Conservation (phyloP, 23 tunicate species). For the Styela plicata region DNA sequence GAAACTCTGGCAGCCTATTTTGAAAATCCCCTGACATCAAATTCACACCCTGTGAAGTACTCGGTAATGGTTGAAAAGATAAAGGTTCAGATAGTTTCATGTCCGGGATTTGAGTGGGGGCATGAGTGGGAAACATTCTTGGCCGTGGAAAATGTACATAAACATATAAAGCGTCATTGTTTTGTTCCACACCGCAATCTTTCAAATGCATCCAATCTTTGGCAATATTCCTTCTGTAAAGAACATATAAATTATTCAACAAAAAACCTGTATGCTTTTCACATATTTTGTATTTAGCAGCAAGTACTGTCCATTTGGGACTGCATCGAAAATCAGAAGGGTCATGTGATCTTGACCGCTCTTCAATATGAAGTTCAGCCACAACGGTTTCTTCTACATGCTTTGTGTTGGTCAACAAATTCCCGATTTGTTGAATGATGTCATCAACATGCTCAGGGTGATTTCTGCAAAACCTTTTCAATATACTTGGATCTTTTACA, state of each 20-base stretch:
- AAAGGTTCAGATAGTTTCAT: neutral
- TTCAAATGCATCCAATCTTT: slow-evolving; percentile 49
- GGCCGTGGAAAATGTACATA: slow-evolving; percentile 31
- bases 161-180: slow-evolving; percentile 55
- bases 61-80: neutral
- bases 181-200: slow-evolving; percentile 47
- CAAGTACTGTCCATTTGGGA: slow-evolving; percentile 63
- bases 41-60: neutral
- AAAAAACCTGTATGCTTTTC: slow-evolving; percentile 10
- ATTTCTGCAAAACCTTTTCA: neutral
- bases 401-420: neutral
- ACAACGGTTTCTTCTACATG: neutral
- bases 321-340: slow-evolving; percentile 46
- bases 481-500: neutral
- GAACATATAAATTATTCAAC: slow-evolving; percentile 15
- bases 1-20: neutral
- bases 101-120: neutral
- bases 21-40: neutral
- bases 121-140: neutral
- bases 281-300: slow-evolving; percentile 31
- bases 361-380: slow-evolving; percentile 48
- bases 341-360: slow-evolving; percentile 20
- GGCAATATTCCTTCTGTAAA: slow-evolving; percentile 41
- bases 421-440: neutral
- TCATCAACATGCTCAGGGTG: neutral